These are phyloP conservation scores for Molossus molossus DNA, from an alignment of 2,797 vertebrate species.

Conservation along the genomic window DNA sequence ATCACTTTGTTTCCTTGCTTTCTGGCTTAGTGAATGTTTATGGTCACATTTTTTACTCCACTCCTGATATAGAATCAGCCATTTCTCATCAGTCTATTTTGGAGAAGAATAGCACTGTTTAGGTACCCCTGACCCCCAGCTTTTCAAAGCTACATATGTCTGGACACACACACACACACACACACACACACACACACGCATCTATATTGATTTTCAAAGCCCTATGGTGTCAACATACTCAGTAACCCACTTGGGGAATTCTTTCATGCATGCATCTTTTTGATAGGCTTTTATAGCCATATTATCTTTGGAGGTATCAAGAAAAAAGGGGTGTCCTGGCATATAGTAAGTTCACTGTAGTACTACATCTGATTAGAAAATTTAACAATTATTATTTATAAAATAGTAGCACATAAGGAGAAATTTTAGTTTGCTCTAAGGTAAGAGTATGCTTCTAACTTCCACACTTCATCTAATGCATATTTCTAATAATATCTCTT, in stretches of 20 bases:
- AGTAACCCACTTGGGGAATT: neutral
- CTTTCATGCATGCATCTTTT: neutral
- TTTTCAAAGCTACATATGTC: neutral
- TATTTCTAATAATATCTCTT: neutral
- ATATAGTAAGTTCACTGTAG: neutral
- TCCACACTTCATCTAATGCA: neutral
- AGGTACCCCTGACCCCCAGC: neutral
- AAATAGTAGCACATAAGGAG: constrained; percentile 26
- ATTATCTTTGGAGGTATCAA: neutral
- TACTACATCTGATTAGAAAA: neutral
- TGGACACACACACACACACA: too few species aligned
- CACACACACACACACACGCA: neutral
- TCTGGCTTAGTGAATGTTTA: neutral
- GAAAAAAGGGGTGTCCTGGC: neutral
- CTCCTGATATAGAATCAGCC: neutral
- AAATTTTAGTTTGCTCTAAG: neutral
- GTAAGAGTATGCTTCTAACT: neutral
- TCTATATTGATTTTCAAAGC: neutral
- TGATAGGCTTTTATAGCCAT: neutral
- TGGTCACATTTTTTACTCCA: neutral
- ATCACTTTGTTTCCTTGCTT: neutral
- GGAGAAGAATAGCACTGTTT: neutral
- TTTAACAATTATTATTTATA: neutral
- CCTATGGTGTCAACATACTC: neutral
- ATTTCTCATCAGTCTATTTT: neutral